Conservation (phyloP, 2,113 vertebrate species). For the Edolisoma coerulescens region DNA sequence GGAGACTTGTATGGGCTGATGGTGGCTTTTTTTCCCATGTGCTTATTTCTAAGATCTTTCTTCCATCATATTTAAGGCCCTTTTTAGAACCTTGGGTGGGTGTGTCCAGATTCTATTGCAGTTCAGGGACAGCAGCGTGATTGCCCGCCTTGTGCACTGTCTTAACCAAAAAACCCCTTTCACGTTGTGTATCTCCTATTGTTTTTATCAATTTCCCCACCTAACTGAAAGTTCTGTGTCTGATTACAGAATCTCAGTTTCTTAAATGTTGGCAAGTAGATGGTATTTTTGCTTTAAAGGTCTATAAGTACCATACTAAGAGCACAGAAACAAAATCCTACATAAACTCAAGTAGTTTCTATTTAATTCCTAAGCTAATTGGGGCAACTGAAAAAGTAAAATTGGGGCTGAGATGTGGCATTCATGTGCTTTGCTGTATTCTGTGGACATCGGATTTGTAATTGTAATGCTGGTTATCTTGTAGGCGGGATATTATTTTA, state of each 20-base stretch:
- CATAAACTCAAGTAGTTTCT: background rate
- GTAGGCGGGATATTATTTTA: background rate
- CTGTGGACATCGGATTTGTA: background rate
- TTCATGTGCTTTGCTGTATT: background rate
- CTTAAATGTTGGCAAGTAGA: background rate
- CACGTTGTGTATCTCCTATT: accelerated
- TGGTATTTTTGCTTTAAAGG: background rate
- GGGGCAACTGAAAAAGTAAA: background rate
- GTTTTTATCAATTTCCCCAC: background rate
- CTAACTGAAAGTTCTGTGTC: background rate
- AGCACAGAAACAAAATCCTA: background rate
- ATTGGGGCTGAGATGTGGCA: background rate
- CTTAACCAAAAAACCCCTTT: background rate
- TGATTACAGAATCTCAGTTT: background rate
- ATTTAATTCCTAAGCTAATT: background rate
- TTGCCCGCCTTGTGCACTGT: background rate
- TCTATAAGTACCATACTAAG: background rate
- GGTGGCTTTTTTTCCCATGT: background rate
- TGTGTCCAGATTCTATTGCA: background rate
- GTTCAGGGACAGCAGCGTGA: background rate
- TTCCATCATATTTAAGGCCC: background rate
- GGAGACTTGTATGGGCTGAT: background rate
- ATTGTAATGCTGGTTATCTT: background rate
- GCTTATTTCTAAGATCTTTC: background rate
- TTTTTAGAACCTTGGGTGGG: background rate